Base-by-base conservation (phyloP, 2,888 invertebrate species). In the Arge pagana region DNA sequence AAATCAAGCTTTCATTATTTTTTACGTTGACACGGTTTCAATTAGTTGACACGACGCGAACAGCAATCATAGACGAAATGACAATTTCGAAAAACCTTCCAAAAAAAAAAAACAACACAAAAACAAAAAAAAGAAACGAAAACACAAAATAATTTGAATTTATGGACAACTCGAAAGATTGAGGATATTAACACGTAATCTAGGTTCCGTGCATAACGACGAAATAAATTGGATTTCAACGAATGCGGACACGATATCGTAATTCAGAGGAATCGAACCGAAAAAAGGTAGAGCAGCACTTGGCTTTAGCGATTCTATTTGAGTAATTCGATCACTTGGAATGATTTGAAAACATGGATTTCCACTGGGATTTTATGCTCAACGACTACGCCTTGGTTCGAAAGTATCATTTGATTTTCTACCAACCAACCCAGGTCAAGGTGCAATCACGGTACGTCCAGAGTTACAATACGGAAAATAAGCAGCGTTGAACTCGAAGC, bases 1-100 rank as follows among this genome's bases (percentile, higher is more conserved):
- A 33, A 45, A 23, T 45, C 45, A 45, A 23, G 45, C 45, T 45
- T 45, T 33, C 33, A 45, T 45, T 45, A 45, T 45, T 45, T 45
- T 45, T 45, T 45, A 45, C 45, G 45, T 45, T 33, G 30, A 23
- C 35, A 23, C 21, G 13, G 26, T 45, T 45, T 45, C 33, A 11
- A 45, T 45, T 45, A 35, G 33, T 45, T 45, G 31, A 24, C 45
- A 45, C n/a, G n/a, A 45, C 45, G 45, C 35, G 33, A 45, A 45
- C 16, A 15, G n/a, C 18, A 31, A 24, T 33, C 33, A 33, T 45
- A 35, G 23, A 35, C 24, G 33, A 45, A 23, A 45, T 33, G 33
- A 45, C 45, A 13, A 18, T 23, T 33, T 23, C 24, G 18, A 21
- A 37, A 37, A 15, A 11, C 10, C 24, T 8, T 11, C 5, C 33